Evolutionary conservation across 2,113 vertebrate species (phyloP).

Genomic region (Orthonyx spaldingii): DNA sequence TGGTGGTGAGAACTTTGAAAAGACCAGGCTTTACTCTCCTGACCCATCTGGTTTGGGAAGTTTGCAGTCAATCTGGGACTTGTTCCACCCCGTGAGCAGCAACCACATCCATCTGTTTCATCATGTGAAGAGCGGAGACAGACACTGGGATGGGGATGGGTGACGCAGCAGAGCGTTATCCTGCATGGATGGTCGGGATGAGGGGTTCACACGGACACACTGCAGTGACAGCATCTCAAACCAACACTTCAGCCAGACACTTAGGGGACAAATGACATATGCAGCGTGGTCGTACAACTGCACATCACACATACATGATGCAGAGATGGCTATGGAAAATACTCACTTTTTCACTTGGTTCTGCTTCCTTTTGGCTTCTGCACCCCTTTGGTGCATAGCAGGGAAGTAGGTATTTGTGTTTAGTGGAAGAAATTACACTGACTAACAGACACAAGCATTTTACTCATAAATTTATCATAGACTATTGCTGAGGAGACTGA

Average conservation of each 20-base stretch:
- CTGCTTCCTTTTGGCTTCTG: constrained; percentile 74
- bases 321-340: constrained; percentile 67
- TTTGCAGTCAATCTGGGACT: neutral
- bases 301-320: constrained; percentile 38
- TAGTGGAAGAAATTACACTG: constrained; percentile 63
- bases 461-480: constrained; percentile 52
- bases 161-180: neutral
- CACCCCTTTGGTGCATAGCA: constrained; percentile 71
- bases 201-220: neutral
- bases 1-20: neutral
- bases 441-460: constrained; percentile 60
- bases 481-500: constrained; percentile 41
- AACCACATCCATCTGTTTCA: constrained; percentile 14
- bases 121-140: neutral
- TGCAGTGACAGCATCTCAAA: constrained; percentile 22
- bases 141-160: neutral
- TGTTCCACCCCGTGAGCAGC: neutral
- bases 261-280: neutral
- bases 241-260: constrained; percentile 41
- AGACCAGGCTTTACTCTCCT: neutral
- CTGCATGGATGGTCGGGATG: neutral
- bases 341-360: constrained; percentile 77
- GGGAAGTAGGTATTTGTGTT: constrained; percentile 68
- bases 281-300: neutral
- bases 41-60: neutral